phyloP scores from a whole-genome alignment of 2,797 vertebrate genomes.

The Spinibarbus caldwelli region DNA sequence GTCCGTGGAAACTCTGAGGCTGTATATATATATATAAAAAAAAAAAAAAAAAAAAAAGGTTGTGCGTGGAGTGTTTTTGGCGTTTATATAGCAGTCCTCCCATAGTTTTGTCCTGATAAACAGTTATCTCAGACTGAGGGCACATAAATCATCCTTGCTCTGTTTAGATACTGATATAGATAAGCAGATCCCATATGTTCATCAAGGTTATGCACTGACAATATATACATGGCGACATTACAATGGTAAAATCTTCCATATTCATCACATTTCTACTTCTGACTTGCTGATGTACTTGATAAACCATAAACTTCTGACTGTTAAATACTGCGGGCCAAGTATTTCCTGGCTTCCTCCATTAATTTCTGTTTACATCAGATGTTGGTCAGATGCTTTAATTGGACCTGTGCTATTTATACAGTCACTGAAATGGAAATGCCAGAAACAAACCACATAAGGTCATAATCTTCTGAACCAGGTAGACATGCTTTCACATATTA shows the following conservation, averaged over 20 bases:
- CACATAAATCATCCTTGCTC: constrained; percentile 78
- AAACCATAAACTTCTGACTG: constrained; percentile 14
- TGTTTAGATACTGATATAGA: constrained; percentile 74
- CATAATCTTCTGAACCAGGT: background rate
- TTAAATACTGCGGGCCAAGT: constrained; percentile 2
- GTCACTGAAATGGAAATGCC: constrained; percentile 16
- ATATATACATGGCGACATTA: constrained; percentile 2
- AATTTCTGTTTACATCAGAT: constrained; percentile 5
- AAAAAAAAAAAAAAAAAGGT: constrained; percentile 1
- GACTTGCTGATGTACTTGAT: constrained; percentile 6
- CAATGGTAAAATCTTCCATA: constrained; percentile 32
- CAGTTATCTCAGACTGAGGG: constrained; percentile 76
- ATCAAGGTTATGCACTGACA: constrained; percentile 34
- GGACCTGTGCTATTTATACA: background rate
- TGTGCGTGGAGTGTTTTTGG: constrained; percentile 54
- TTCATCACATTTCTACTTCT: constrained; percentile 24
- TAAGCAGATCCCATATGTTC: constrained; percentile 30
- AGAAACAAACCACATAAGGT: constrained; percentile 15
- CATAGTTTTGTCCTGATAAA: constrained; percentile 72
- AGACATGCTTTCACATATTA: constrained; percentile 1
- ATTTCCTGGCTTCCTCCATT: constrained; percentile 15
- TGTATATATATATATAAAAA: background rate
- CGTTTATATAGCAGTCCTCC: constrained; percentile 70
- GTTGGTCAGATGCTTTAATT: constrained; percentile 26
- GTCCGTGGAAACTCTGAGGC: constrained; percentile 43